phyloP scores from a whole-genome alignment of 1,140 invertebrate genomes.

The Saccostrea cuccullata region DNA sequence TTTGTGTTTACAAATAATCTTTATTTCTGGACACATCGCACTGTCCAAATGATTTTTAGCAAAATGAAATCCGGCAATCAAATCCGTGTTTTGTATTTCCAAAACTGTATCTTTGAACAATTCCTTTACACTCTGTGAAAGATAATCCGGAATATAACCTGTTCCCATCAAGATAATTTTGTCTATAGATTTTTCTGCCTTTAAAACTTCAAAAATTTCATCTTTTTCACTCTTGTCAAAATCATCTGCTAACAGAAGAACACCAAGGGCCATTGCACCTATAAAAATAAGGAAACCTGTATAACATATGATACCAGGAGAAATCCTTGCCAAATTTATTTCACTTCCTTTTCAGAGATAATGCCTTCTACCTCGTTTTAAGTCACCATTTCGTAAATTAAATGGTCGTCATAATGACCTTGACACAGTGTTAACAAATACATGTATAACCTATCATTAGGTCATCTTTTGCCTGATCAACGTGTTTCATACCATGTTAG shows the following conservation, averaged over 20 bases:
- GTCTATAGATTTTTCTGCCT: neutral
- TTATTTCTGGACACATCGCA: slow-evolving; percentile 3
- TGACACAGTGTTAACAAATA: no score
- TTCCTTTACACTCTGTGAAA: neutral
- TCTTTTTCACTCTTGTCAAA: neutral
- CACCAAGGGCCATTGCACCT: neutral
- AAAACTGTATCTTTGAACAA: neutral
- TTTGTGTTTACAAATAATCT: neutral
- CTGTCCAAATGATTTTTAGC: neutral
- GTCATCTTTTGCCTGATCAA: no score
- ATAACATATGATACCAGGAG: neutral
- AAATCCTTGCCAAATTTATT: neutral
- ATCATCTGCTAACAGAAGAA: neutral
- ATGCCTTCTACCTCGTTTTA: no score
- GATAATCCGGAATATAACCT: neutral
- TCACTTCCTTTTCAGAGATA: no score
- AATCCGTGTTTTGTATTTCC: neutral
- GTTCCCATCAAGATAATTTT: neutral
- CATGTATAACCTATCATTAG: no score
- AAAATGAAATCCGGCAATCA: slow-evolving; percentile 20
- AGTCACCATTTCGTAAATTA: no score
- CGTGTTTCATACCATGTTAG: no score
- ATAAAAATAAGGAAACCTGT: neutral
- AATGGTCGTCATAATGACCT: no score
- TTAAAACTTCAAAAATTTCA: neutral